Evolutionary conservation across 2,113 vertebrate species (phyloP).

Genomic region (Xiphophorus couchianus): DNA sequence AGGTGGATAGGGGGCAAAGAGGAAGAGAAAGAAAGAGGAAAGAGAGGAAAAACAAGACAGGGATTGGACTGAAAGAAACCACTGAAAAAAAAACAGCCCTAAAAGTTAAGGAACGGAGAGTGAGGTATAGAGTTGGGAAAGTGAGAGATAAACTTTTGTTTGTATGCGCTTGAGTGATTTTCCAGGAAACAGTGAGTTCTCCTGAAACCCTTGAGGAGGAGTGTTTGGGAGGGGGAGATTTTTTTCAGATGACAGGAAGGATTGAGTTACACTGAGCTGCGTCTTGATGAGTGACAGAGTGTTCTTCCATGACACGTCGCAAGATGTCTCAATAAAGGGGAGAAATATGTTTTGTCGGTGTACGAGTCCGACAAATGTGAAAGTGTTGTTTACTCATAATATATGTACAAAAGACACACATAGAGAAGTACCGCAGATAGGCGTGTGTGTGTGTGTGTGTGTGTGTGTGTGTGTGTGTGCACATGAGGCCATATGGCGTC

Average conservation of each 20-base stretch:
- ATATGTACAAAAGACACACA: slow-evolving; percentile 22
- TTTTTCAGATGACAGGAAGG: slow-evolving; percentile 68
- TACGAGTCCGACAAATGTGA: slow-evolving; percentile 53
- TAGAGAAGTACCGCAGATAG: background rate
- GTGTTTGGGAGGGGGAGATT: slow-evolving; percentile 53
- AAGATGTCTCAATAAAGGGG: slow-evolving; percentile 51
- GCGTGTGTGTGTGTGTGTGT: background rate
- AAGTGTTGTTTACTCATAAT: slow-evolving; percentile 43
- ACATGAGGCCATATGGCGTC: slow-evolving; percentile 58
- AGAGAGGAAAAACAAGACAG: slow-evolving; percentile 58
- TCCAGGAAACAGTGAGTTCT: slow-evolving; percentile 61
- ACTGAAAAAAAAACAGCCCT: slow-evolving; percentile 17
- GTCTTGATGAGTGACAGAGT: slow-evolving; percentile 74
- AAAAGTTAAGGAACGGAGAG: slow-evolving; percentile 36
- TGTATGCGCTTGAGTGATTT: slow-evolving; percentile 51
- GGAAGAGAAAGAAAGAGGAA: slow-evolving; percentile 71
- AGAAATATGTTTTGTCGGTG: slow-evolving; percentile 51
- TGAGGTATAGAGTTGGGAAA: slow-evolving; percentile 51
- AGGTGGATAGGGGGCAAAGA: slow-evolving; percentile 52
- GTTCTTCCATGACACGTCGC: slow-evolving; percentile 63
- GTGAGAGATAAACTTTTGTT: slow-evolving; percentile 36
- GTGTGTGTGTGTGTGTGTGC: background rate
- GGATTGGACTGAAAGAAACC: slow-evolving; percentile 61
- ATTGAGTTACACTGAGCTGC: slow-evolving; percentile 72
- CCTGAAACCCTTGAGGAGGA: slow-evolving; percentile 64